A percentile compares a stretch with the other conserved stretches of the same genome.
Conservation (phyloP, 2,888 invertebrate species). For the Lymantria dispar region DNA sequence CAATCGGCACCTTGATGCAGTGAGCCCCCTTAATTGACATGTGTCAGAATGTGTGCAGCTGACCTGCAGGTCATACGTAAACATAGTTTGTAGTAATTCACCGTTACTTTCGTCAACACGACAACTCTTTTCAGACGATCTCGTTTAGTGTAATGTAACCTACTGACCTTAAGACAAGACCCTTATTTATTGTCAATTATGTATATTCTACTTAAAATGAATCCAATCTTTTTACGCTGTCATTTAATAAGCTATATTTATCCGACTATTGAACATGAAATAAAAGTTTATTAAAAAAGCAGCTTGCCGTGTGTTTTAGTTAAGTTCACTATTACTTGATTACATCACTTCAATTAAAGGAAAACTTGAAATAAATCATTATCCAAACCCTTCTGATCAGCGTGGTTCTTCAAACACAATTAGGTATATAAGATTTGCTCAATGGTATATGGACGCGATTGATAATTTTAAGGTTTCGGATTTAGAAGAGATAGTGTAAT, state of each 20-base stretch:
- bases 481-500: too few species aligned
- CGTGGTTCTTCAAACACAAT: too few species aligned
- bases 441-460: too few species aligned
- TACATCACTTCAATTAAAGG: too few species aligned
- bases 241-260: constrained; percentile 10
- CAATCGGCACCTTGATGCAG: constrained; percentile 70
- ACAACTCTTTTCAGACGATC: constrained; percentile 49
- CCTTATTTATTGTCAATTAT: constrained; percentile 44
- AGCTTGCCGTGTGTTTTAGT: too few species aligned
- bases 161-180: constrained; percentile 40
- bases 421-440: too few species aligned
- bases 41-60: constrained; percentile 77
- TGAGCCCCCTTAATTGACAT: constrained; percentile 79
- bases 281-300: too few species aligned
- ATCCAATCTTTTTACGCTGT: constrained; percentile 5
- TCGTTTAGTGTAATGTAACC: constrained; percentile 50
- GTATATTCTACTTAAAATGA: background rate
- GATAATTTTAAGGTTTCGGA: too few species aligned
- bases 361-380: too few species aligned
- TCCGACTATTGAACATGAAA: too few species aligned
- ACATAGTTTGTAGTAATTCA: constrained; percentile 69
- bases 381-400: too few species aligned
- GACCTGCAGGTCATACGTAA: constrained; percentile 77
- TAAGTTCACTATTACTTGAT: too few species aligned
- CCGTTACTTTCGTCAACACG: constrained; percentile 69